These are phyloP conservation scores for Mesitornis unicolor DNA, from an alignment of 2,113 vertebrate genomes.

Conservation along the genomic window DNA sequence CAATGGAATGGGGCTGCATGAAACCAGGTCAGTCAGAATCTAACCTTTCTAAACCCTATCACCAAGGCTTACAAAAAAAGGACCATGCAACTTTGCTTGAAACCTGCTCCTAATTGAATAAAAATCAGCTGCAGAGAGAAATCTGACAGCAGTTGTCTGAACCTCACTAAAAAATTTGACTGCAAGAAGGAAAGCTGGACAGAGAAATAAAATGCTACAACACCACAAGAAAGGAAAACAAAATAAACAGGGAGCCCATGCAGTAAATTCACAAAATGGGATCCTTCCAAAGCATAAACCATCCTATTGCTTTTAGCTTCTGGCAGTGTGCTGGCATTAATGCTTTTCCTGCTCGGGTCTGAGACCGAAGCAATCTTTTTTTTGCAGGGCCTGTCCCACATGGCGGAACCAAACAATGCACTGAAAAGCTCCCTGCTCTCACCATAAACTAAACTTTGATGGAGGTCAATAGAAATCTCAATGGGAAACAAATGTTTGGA, in stretches of 20 bases:
- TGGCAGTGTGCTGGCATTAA: not conserved
- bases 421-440: not conserved
- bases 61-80: not conserved
- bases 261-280: constrained; percentile 6
- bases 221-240: not conserved
- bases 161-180: not conserved
- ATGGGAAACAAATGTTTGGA: not conserved
- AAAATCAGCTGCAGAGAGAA: not conserved
- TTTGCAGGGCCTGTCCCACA: not conserved
- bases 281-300: not conserved
- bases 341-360: not conserved
- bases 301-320: not conserved
- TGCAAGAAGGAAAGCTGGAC: not conserved
- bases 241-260: not conserved
- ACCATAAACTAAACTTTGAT: not conserved
- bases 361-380: not conserved
- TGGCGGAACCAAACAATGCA: not conserved
- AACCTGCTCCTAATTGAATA: not conserved
- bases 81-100: not conserved
- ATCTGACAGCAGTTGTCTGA: not conserved
- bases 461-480: not conserved
- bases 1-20: not conserved
- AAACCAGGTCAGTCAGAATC: not conserved
- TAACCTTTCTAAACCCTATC: not conserved
- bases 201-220: not conserved